Conservation (phyloP, 30 jellyfish, hydroid and myxozoan genomes). For the Aurelia aurita complex sp. Pacific region DNA sequence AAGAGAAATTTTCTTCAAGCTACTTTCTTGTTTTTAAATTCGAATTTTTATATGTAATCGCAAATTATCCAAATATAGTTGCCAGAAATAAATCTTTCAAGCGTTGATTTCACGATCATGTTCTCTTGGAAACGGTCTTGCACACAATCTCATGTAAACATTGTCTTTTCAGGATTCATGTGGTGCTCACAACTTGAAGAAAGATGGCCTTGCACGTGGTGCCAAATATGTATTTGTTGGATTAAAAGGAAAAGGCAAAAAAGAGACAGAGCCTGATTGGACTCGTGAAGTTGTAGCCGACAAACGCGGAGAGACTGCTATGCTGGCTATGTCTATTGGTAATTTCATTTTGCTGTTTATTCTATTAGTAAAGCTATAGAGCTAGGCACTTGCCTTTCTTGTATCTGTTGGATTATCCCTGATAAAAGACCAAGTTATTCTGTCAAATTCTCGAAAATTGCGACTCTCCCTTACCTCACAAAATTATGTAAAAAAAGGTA, state of each 20-base stretch:
- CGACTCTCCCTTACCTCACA: too few species aligned
- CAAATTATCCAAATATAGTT: too few species aligned
- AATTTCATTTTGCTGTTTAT: background rate
- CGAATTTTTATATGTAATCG: too few species aligned
- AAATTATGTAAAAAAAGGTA: too few species aligned
- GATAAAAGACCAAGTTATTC: conserved; percentile 64
- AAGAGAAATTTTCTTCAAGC: too few species aligned
- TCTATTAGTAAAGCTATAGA: too few species aligned
- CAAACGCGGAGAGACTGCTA: conserved; percentile 59
- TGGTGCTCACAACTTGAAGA: conserved; percentile 72
- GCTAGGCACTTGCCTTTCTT: too few species aligned
- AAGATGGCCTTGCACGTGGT: conserved; percentile 53
- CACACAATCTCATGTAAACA: background rate
- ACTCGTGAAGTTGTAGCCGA: conserved; percentile 73
- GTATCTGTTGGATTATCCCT: background rate
- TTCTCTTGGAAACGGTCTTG: too few species aligned
- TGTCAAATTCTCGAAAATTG: conserved; percentile 17
- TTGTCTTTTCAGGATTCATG: conserved; percentile 49
- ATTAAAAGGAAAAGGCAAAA: conserved; percentile 58
- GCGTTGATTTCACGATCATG: too few species aligned
- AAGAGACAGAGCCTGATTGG: conserved; percentile 68
- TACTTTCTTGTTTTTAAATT: too few species aligned
- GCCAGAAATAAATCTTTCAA: too few species aligned
- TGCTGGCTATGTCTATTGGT: conserved; percentile 65
- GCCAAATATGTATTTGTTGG: conserved; percentile 86